Evolutionary conservation across 2,888 invertebrate species (phyloP), one percentile per base, ranked within the genome.

Genomic region (Amphiduros pacificus): DNA sequence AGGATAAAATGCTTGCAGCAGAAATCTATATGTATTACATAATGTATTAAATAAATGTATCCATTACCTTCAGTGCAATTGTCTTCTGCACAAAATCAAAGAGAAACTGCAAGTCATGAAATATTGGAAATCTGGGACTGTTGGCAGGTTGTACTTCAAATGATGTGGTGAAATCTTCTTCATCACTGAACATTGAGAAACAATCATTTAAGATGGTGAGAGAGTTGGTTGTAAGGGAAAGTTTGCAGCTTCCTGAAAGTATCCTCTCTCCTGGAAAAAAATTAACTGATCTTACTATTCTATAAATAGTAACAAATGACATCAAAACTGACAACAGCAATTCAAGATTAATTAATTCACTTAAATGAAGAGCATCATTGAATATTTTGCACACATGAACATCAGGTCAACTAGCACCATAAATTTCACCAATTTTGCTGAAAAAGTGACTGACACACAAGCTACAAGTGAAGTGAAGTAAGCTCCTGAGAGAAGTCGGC

Each of bases 151-250:
- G 48, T 1, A 63, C 65, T n/a, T 65, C 65, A 55, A 65, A 65
- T 14, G 65, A 62, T 20, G 48, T 51, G 4, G 27, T 44, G 2
- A 60, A 24, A 22, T 57, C 57, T 11, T 60, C 65, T 22, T 59
- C 62, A 29, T 74, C 73, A 41, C 69, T 68, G 54, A 70, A 66
- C 24, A 68, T 36, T 2, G 70, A 62, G 44, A 76, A 74, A 17
- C 53, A 24, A 1, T 66, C 57, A 24, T 71, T 70, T n/a, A 77
- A 59, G 28, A 71, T 62, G 48, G 64, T 64, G 32, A 79, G 65
- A 5, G 73, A 75, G 31, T 72, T 69, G 22, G 77, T 74, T 1
- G 79, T 77, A 28, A 79, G 68, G 36, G 74, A 73, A 17, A 79
- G 65, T 28, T 72, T 73, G 29, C 72, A 70, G 26, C 72, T 69